Conservation (phyloP, 2,113 vertebrate genomes). For the Zonotrichia leucophrys region DNA sequence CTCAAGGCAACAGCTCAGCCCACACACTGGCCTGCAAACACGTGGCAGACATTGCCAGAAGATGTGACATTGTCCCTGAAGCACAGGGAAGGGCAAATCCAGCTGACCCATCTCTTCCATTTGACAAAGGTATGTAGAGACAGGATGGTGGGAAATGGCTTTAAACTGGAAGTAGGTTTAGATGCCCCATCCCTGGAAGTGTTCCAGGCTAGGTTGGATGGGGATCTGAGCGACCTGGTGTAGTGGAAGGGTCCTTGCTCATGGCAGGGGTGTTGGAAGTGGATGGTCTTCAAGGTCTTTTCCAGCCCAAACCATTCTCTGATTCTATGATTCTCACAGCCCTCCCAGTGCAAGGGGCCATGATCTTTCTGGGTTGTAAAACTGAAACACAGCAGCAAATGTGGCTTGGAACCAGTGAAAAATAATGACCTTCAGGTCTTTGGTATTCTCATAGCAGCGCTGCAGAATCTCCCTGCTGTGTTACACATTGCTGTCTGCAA, state of each 20-base stretch:
- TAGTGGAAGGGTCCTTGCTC: background rate
- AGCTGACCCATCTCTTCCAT: background rate
- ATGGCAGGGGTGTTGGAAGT: background rate
- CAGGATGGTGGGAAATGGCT: background rate
- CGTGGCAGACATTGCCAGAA: accelerated
- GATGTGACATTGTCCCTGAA: accelerated
- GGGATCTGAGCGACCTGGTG: background rate
- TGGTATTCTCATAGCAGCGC: background rate
- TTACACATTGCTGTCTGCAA: background rate
- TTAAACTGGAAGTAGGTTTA: background rate
- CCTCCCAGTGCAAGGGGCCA: background rate
- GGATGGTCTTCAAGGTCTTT: background rate
- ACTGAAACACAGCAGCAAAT: background rate
- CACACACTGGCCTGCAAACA: background rate
- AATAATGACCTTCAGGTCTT: conserved; percentile 5
- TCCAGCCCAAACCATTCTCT: background rate
- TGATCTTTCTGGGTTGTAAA: background rate
- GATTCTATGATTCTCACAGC: background rate
- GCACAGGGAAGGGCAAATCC: accelerated
- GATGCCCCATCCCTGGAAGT: background rate
- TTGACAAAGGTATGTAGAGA: background rate
- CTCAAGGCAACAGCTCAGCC: background rate
- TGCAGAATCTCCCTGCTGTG: conserved; percentile 6
- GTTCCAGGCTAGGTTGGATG: background rate
- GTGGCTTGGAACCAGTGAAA: background rate